Base-by-base conservation (phyloP, 2,888 invertebrate genomes). In the Volucella inanis region DNA sequence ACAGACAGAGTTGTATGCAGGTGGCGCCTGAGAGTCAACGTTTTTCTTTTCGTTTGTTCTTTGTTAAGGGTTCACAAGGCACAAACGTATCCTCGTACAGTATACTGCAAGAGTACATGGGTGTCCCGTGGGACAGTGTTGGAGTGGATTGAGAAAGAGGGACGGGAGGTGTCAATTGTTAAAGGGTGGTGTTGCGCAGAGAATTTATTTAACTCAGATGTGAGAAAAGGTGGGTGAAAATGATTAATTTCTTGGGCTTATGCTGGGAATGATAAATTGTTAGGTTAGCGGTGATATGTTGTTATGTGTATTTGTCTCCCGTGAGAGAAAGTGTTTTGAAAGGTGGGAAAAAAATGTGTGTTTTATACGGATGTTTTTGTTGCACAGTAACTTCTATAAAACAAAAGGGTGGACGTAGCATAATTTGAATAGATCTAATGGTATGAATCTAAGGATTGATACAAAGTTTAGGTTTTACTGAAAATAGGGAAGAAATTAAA, bases 191-290 rank as follows among this genome's bases (percentile, higher is more conserved):
- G 52, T 45, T 50, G 57, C 11, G n/a, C 9, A 15, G 31, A 31
- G 61, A 65, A 55, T 67, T n/a, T 68, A 39, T 68, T 57, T 64
- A 47, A 43, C 55, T 70, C 31, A 22, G 61, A 43, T 77, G 50
- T 14, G 45, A 4, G 12, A 47, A 41, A 43, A 22, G 43, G 31
- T 45, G 55, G 54, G 68, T 45, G 55, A 74, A 72, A 68, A 67
- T 67, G 54, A 83, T 83, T 78, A 77, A 83, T 74, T 74, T 64
- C 67, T 12, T 72, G 68, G 68, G 67, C 62, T 72, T 55, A 77
- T 57, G 14, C 59, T 31, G 50, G 45, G 62, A 62, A 68, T 83
- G 83, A 83, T 83, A 57, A 62, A 83, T 61, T 61, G 59, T 72
- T 18, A 65, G 54, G 59, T 61, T 59, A 55, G 65, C 43, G 54